Percentiles rank a stretch among this genome's conserved stretches.
These are phyloP conservation scores for Diachasma alloeum DNA, from an alignment of 1,140 invertebrate species.

Conservation along the genomic window DNA sequence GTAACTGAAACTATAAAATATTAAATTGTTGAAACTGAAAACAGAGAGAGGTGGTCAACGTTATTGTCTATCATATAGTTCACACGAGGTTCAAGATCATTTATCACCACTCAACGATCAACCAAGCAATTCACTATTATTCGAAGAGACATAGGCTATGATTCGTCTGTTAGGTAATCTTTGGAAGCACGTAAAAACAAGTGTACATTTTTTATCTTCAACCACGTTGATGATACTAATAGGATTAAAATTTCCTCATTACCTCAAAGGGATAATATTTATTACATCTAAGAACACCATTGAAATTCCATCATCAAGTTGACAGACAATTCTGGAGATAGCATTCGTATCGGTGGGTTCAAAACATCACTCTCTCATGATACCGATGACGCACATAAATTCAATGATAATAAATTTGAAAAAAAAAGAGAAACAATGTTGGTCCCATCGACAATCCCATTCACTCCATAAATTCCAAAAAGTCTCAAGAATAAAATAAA, in stretches of 20 bases:
- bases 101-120: conserved; percentile 2
- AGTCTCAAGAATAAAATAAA: background rate
- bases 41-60: background rate
- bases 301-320: background rate
- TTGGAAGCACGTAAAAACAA: conserved; percentile 20
- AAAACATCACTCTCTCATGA: background rate
- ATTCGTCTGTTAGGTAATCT: background rate
- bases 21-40: background rate
- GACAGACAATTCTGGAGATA: background rate
- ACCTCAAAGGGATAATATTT: no score
- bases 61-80: background rate
- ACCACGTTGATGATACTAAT: background rate
- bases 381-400: background rate
- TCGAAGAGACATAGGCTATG: background rate
- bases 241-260: background rate
- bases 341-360: background rate
- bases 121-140: background rate
- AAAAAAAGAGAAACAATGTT: background rate
- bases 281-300: background rate
- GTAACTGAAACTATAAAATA: background rate
- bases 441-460: background rate
- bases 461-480: background rate
- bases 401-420: background rate
- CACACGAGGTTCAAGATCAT: background rate
- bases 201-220: background rate